Percentiles rank a stretch among this genome's conserved stretches.
These are phyloP conservation scores for Mayetiola destructor DNA, from an alignment of 2,888 invertebrate species.

Conservation along the genomic window DNA sequence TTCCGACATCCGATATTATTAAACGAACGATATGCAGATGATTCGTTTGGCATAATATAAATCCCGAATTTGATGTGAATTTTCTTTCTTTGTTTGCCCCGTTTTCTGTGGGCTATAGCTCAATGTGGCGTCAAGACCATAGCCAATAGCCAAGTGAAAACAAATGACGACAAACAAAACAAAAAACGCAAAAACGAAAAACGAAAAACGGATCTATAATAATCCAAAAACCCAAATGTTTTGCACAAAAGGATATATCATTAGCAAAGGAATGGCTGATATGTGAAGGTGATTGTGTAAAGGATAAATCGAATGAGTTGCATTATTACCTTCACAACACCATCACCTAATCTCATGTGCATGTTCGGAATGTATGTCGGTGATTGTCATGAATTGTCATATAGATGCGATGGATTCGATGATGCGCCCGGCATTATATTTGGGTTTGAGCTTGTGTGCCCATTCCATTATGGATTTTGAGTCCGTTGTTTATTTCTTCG, in stretches of 20 bases:
- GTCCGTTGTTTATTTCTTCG: constrained; percentile 6
- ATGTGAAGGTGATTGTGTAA: constrained; percentile 2
- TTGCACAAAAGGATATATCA: no score
- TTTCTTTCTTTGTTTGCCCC: neutral
- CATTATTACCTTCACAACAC: neutral
- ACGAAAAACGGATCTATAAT: no score
- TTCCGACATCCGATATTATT: neutral
- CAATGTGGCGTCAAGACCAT: no score
- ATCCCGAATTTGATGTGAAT: constrained; percentile 7
- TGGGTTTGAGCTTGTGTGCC: neutral
- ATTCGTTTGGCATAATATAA: constrained; percentile 9
- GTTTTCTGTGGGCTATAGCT: neutral
- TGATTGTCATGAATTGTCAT: no score
- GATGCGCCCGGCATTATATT: no score
- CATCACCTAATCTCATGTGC: neutral
- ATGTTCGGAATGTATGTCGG: no score
- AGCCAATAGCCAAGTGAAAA: neutral
- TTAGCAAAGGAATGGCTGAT: neutral
- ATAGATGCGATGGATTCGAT: no score
- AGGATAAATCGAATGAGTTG: constrained; percentile 4
- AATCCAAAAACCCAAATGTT: no score
- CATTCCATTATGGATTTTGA: neutral
- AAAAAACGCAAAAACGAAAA: neutral
- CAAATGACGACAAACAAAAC: neutral
- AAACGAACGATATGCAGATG: constrained; percentile 1